These are phyloP conservation scores for Peromyscus nudipes DNA, from an alignment of 2,797 vertebrate genomes.

Conservation along the genomic window DNA sequence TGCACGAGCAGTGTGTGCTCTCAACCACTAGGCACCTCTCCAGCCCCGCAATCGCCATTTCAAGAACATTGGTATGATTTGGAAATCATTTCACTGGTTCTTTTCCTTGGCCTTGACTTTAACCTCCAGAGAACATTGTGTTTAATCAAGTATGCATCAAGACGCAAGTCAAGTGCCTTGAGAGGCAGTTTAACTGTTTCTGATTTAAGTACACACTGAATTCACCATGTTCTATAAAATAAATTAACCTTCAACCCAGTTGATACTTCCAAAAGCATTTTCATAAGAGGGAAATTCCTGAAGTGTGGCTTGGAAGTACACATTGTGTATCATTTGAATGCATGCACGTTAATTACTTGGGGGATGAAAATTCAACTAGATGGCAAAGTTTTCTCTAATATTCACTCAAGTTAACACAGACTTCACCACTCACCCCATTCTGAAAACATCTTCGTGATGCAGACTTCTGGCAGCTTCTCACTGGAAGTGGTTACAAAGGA, in stretches of 20 bases:
- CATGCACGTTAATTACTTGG: not conserved
- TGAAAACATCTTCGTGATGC: not conserved
- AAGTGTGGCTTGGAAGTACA: not conserved
- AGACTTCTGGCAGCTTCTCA: not conserved
- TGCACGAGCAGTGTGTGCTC: not conserved
- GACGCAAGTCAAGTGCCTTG: conserved; percentile 17
- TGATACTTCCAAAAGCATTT: conserved; percentile 49
- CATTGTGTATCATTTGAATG: not conserved
- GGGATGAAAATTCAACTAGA: conserved; percentile 4
- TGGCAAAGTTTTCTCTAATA: not conserved
- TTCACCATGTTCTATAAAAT: conserved; percentile 46
- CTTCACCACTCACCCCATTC: not conserved
- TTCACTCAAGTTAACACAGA: not conserved
- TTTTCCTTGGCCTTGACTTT: conserved; percentile 40
- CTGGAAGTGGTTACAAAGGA: not conserved
- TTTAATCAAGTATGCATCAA: conserved; percentile 56
- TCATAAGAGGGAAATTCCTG: not conserved
- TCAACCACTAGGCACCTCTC: not conserved
- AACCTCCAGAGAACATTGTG: conserved; percentile 59
- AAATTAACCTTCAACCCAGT: conserved; percentile 25
- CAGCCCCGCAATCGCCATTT: not conserved
- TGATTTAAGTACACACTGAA: conserved; percentile 52
- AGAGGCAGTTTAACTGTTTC: conserved; percentile 30
- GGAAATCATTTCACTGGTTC: conserved; percentile 32
- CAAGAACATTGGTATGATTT: conserved; percentile 33